These are phyloP conservation scores for Prinia subflava DNA, from an alignment of 2,113 vertebrate species.

Conservation along the genomic window DNA sequence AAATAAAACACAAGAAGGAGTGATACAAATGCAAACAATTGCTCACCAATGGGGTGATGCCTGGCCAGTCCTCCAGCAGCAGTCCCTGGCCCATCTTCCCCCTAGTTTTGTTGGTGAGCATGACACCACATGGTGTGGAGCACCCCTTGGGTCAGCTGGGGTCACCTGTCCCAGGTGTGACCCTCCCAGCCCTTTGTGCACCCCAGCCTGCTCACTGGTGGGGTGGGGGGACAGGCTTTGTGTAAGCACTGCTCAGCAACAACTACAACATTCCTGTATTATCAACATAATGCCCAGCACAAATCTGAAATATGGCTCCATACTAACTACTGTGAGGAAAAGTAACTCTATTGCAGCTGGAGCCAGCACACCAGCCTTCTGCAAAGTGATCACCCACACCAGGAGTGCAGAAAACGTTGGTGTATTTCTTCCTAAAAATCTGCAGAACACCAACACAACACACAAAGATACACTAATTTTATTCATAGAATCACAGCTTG, in stretches of 20 bases:
- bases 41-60: background rate
- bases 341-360: background rate
- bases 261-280: background rate
- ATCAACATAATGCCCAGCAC: background rate
- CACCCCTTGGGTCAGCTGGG: background rate
- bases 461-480: background rate
- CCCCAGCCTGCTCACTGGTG: background rate
- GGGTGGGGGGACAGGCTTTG: background rate
- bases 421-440: background rate
- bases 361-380: background rate
- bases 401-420: rapidly evolving
- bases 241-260: background rate
- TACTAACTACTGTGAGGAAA: background rate
- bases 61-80: background rate
- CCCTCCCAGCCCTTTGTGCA: background rate
- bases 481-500: background rate
- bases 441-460: background rate
- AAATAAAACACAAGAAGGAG: background rate
- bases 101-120: background rate
- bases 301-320: background rate
- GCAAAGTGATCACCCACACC: background rate
- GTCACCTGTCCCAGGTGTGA: background rate
- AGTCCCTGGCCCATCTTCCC: background rate
- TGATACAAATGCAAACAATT: background rate
- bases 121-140: background rate